Evolutionary conservation across 2,888 invertebrate genomes (phyloP).

Genomic region (Netelia virgata): DNA sequence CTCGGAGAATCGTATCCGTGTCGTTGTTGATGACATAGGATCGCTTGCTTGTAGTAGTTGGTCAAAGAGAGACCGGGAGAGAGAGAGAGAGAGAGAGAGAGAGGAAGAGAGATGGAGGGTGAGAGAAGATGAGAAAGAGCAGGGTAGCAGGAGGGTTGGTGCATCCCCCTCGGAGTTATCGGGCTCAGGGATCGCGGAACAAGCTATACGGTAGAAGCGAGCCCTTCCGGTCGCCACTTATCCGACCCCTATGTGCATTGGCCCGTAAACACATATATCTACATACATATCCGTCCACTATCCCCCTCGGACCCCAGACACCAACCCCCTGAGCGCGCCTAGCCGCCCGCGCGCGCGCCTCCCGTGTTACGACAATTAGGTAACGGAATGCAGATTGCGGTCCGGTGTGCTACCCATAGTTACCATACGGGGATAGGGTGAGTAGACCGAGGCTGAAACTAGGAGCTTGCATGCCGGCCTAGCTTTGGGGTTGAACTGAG

Average conservation of each 20-base stretch:
- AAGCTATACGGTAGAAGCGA: conserved; percentile 52
- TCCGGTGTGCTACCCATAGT: conserved; percentile 78
- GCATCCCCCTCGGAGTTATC: conserved; percentile 69
- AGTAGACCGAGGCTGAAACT: conserved; percentile 49
- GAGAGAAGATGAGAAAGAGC: conserved; percentile 41
- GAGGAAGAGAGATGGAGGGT: conserved; percentile 18
- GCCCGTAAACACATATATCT: conserved; percentile 73
- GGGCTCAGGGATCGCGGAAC: conserved; percentile 65
- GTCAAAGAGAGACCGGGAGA: conserved; percentile 7
- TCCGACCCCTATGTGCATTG: conserved; percentile 71
- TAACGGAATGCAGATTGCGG: conserved; percentile 83
- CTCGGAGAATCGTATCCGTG: conserved; percentile 34
- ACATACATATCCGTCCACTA: conserved; percentile 59
- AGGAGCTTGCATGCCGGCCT: conserved; percentile 33
- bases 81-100: conserved; percentile 45
- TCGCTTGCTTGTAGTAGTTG: conserved; percentile 9
- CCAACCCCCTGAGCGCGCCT: background rate
- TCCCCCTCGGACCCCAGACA: conserved; percentile 2
- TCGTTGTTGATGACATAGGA: conserved; percentile 43
- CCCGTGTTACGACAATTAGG: conserved; percentile 81
- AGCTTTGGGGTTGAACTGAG: conserved; percentile 42
- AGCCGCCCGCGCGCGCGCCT: conserved; percentile 25
- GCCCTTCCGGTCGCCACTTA: conserved; percentile 73
- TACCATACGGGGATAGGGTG: conserved; percentile 76
- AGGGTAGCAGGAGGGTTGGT: background rate